Evolutionary conservation across 2,888 invertebrate species (phyloP), one percentile per base, ranked within the genome.

Genomic region (Dryobota labecula): DNA sequence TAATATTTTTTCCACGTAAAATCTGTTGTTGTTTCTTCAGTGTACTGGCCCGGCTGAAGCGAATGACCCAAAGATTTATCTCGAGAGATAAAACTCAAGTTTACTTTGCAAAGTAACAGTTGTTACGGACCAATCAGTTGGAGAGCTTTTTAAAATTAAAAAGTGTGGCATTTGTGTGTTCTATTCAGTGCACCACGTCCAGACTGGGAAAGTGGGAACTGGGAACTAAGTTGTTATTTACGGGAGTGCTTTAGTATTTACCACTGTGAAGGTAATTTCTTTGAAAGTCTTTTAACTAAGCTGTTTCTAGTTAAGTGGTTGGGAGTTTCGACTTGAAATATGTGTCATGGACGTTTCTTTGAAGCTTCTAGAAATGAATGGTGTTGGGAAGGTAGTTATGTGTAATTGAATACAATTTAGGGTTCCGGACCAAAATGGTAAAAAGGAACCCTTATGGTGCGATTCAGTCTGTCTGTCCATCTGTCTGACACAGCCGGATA

Each of bases 91-190:
- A 88, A 87, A 87, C 82, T 80, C 73, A 86, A 85, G 87, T 88
- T 87, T 86, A 87, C 84, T 88, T 87, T 87, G 83, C 88, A 84
- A 83, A 84, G 79, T 82, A 68, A 73, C 73, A 69, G 80, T 86
- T 81, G 80, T 83, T 77, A 85, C 79, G 68, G 86, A 85, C 90
- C 90, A 93, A 94, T 93, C 93, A 91, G 82, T 76, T 84, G 87
- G 83, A 94, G 89, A 92, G 93, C 93, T 91, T 91, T 91, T 91
- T 89, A 90, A 92, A 93, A 92, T 92, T 92, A 92, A 92, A 92
- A 92, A 91, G 89, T 89, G 90, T 89, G 87, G 88, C 86, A 86
- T 89, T 91, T 88, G 90, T 89, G 84, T 90, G 73, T 81, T 88
- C 84, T 85, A 87, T 88, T 86, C 84, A 86, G 84, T 82, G 77